phyloP scores from a whole-genome alignment of 2,113 vertebrate genomes.

The Hemichromis elongatus region DNA sequence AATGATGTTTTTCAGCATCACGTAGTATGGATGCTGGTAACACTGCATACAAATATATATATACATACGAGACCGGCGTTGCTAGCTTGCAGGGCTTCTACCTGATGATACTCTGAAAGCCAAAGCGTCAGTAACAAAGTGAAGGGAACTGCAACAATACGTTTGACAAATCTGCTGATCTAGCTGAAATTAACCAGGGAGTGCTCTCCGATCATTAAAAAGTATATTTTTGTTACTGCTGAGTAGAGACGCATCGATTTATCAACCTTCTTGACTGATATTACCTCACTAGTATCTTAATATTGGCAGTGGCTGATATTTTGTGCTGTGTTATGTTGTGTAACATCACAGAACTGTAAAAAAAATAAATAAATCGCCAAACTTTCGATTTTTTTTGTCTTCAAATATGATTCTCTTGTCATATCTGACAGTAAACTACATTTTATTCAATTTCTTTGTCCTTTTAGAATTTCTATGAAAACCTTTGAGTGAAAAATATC shows the following conservation, averaged over 20 bases:
- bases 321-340: background rate
- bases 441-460: background rate
- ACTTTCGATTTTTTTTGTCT: background rate
- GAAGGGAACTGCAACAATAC: background rate
- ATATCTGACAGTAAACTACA: background rate
- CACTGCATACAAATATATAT: too few species aligned
- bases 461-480: background rate
- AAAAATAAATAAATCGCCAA: rapidly evolving
- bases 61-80: background rate
- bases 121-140: background rate
- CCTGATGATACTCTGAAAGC: background rate
- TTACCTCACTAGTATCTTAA: background rate
- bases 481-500: background rate
- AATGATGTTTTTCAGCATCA: background rate
- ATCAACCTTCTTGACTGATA: background rate
- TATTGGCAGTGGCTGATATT: background rate
- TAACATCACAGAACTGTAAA: background rate
- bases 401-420: background rate
- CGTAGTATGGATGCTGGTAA: background rate
- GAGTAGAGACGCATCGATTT: background rate
- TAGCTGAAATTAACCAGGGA: background rate
- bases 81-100: background rate
- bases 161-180: background rate
- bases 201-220: background rate
- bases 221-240: background rate